Base-by-base conservation (phyloP, 2,113 vertebrate genomes). In the Phasianus colchicus region DNA sequence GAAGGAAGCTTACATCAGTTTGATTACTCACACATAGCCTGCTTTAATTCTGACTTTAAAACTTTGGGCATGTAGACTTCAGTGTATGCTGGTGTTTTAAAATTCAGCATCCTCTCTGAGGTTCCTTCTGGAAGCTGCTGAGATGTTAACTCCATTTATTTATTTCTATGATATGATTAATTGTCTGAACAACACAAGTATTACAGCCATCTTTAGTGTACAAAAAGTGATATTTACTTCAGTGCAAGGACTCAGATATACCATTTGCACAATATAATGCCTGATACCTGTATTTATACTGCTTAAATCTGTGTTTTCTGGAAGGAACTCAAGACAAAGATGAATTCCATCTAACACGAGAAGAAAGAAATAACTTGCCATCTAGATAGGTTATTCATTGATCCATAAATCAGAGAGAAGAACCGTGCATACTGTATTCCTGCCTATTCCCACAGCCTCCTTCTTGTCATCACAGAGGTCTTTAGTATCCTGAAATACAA, bases 401-500 rank as follows among this genome's bases (percentile, higher is more conserved):
- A 71, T 43, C 79, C 93, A 84, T 81, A 93, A 88, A 92, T 94
- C 69, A 88, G 60, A 54, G 52, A 75, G 43, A 65, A 58, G 57
- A 89, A 79, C 48, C 77, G 48, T 43, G 42, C 36, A 27, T 43
- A 48, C 67, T 80, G 52, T 90, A 83, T 92, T 86, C 57, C 83
- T 0, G 15, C 70, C 36, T 76, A 50, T 81, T 96, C 70, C 70
- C 90, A 78, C 93, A 92, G 64, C 81, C 90, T 94, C 88, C 86
- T 89, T 32, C 92, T 94, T 96, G 93, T 95, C 96, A 95, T 96
- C 90, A 0, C 93, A 38, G 66, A 84, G 77, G 66, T 91, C 88
- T 94, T 97, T 88, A 94, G 88, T 79, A 74, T 81, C 83, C 86
- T 91, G 66, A 96, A 96, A 95, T 91, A 94, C 15, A 94, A 77